Evolutionary conservation across 2,888 invertebrate genomes (phyloP).

Genomic region (Muschampia plurimacula): DNA sequence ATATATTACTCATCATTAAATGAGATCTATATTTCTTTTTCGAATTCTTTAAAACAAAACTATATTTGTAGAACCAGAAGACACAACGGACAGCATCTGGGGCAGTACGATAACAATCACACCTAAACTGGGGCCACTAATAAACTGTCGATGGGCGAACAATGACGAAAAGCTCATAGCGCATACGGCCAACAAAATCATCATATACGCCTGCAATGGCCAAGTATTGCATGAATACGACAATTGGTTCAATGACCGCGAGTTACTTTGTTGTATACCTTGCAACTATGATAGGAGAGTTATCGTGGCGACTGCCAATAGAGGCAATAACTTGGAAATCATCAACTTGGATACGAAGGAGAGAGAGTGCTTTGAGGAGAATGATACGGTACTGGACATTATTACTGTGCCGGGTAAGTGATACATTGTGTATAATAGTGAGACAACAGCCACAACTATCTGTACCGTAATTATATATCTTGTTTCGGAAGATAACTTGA

Average conservation of each 20-base stretch:
- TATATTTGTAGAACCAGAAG: slow-evolving; percentile 66
- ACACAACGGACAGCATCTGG: slow-evolving; percentile 65
- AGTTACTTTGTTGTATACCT: slow-evolving; percentile 66
- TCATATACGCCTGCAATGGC: slow-evolving; percentile 65
- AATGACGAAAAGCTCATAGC: slow-evolving; percentile 67
- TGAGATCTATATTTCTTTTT: too few relatives aligned
- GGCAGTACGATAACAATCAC: slow-evolving; percentile 62
- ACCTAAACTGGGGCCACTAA: slow-evolving; percentile 62
- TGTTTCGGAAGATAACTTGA: too few relatives aligned
- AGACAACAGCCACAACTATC: too few relatives aligned
- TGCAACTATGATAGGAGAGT: slow-evolving; percentile 69
- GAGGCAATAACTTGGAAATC: slow-evolving; percentile 59
- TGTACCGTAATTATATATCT: too few relatives aligned
- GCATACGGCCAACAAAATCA: slow-evolving; percentile 69
- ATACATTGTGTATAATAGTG: neutral
- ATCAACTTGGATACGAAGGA: slow-evolving; percentile 66
- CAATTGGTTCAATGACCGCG: slow-evolving; percentile 61
- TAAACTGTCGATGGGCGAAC: slow-evolving; percentile 75
- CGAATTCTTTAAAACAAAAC: neutral
- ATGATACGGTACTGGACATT: slow-evolving; percentile 64
- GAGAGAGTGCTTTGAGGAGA: slow-evolving; percentile 64
- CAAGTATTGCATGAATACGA: slow-evolving; percentile 60
- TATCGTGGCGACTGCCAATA: slow-evolving; percentile 60
- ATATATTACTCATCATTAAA: too few relatives aligned
- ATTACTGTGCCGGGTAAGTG: slow-evolving; percentile 67